Base-by-base conservation (phyloP, 1,140 invertebrate genomes). In the Drosophila parabipectinata region DNA sequence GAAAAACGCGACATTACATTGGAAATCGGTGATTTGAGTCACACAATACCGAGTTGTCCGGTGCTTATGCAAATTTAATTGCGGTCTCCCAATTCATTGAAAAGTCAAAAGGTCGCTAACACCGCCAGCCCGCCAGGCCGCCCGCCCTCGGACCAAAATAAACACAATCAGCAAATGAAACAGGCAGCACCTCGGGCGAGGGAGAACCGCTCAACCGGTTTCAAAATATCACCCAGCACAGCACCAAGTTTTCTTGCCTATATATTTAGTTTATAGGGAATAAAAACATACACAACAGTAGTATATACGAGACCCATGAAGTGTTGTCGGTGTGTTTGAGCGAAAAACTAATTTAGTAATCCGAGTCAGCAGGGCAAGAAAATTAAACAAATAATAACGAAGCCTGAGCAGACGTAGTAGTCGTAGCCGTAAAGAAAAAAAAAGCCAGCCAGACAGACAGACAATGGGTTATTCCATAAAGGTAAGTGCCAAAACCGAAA, bases 391-490 rank as follows among this genome's bases (percentile, higher is more conserved):
- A 60, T 55, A 63, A 63, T 51, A 63, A 55, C 44, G 56, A 52
- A 61, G 34, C 50, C 48, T 51, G 41, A 54, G 53, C 34, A 60
- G 15, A 45, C 26, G 21, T 3, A 21, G 21, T 3, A 21, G 21
- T 21, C 21, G 53, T 67, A 69, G 52, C 61, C 37, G 61, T 67
- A 30, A 52, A 72, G 48, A 26, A 45, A 62, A 50, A 75, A 51
- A 55, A 24, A 52, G 18, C n/a, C 12, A 41, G n/a, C 2, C 53
- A 53, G 18, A 39, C 32, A 68, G 30, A 51, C 69, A 66, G n/a
- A 45, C 48, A 12, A 84, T 87, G 83, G 83, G 81, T 8, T 87
- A 87, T 53, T 87, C 83, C 79, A 73, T 87, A 63, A 87, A 77
- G 83, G 83, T 87, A 58, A 79, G 80, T 54, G 58, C 4, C 30